phyloP scores from a whole-genome alignment of 2,888 invertebrate species.

The Phania funesta region DNA sequence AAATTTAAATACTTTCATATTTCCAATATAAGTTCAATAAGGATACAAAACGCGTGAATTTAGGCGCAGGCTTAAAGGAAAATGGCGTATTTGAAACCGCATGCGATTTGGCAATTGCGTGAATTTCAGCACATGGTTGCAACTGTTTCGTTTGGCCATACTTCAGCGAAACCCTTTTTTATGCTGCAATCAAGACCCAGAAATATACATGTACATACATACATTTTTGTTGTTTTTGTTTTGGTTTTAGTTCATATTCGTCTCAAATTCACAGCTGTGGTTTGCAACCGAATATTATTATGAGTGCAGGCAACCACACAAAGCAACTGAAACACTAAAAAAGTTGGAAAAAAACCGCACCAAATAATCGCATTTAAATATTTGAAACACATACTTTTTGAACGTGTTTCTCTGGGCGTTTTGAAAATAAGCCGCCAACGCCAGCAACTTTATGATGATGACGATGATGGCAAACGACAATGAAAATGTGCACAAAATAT shows the following conservation, averaged over 20 bases:
- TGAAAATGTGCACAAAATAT: slow-evolving; percentile 49
- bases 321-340: slow-evolving; percentile 18
- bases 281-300: slow-evolving; percentile 55
- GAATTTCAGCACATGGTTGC: no score
- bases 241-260: not conserved
- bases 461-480: slow-evolving; percentile 51
- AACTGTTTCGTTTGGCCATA: not conserved
- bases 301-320: slow-evolving; percentile 27
- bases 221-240: not conserved
- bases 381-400: slow-evolving; percentile 57
- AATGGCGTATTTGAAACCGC: no score
- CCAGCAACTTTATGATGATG: slow-evolving; percentile 12
- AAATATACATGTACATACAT: not conserved
- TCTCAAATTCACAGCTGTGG: slow-evolving; percentile 42
- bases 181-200: slow-evolving; percentile 4
- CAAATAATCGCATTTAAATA: slow-evolving; percentile 52
- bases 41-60: no score
- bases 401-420: slow-evolving; percentile 37
- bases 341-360: not conserved
- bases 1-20: no score
- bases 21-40: no score
- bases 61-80: no score
- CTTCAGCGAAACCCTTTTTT: slow-evolving; percentile 22
- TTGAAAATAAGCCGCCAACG: slow-evolving; percentile 56
- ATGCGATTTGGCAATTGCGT: no score